A percentile compares a stretch with the other conserved stretches of the same genome.
phyloP scores from a whole-genome alignment of 2,888 invertebrate species.

The Reticulitermes lucifugus region DNA sequence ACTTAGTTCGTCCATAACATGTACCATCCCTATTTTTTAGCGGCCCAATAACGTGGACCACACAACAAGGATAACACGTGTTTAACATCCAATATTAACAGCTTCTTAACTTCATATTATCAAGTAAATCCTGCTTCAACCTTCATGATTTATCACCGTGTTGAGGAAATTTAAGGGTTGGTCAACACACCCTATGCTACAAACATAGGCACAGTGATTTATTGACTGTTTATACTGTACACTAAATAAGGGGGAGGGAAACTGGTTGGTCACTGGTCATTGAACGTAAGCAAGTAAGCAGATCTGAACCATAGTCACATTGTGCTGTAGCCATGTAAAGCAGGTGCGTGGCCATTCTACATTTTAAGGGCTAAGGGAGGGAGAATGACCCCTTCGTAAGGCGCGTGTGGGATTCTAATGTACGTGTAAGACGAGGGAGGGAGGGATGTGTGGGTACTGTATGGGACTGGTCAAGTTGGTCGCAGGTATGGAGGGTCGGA shows the following conservation, averaged over 20 bases:
- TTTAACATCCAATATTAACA: constrained; percentile 35
- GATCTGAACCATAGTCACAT: constrained; percentile 4
- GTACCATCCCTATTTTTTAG: neutral
- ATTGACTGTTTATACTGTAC: constrained; percentile 49
- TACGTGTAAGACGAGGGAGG: neutral
- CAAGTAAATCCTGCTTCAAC: constrained; percentile 23
- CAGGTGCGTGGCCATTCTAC: constrained; percentile 1
- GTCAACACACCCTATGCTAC: constrained; percentile 22
- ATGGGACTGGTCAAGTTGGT: constrained; percentile 15
- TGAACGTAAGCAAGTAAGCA: constrained; percentile 19
- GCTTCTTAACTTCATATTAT: constrained; percentile 39
- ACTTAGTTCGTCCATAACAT: too few species aligned
- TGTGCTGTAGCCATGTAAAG: neutral
- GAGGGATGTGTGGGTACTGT: constrained; percentile 15
- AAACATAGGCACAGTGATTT: constrained; percentile 38
- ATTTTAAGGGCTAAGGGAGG: neutral
- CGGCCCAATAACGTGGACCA: neutral
- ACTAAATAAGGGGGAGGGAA: constrained; percentile 24
- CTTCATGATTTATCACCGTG: constrained; percentile 28
- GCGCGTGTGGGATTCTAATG: constrained; percentile 17
- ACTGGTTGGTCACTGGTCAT: constrained; percentile 31
- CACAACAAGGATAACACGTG: constrained; percentile 20
- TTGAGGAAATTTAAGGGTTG: constrained; percentile 34
- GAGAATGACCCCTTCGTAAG: constrained; percentile 6
- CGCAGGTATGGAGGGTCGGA: constrained; percentile 4